Evolutionary conservation across 2,113 vertebrate species (phyloP), one percentile per base, ranked within the genome.

Genomic region (Rhea pennata): DNA sequence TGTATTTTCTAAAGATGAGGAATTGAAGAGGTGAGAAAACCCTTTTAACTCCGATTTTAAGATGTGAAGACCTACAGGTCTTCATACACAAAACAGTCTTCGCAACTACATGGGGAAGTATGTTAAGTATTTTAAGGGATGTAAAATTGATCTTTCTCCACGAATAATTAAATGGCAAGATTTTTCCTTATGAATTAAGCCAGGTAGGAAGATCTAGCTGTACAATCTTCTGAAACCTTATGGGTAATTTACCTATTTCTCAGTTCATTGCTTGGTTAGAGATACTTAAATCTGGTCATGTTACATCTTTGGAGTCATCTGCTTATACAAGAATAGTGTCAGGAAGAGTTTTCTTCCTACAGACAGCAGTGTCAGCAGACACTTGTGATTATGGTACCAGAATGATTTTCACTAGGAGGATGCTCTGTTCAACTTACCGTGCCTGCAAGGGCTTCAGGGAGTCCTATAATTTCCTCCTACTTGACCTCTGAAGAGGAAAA

Each of bases 201-300:
- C 26, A 59, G 20, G 26, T 17, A 83, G 8, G 21, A 12, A 87
- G 29, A 15, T 61, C 4, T 6, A 86, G 59, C 9, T 87, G 6
- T 48, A 88, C 3, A 65, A 21, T 92, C 72, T 94, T 84, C 51
- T 46, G 23, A 88, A 83, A 83, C 83, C 42, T 75, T 29, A 92
- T 29, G 31, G 9, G 40, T 78, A 86, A 56, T 36, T 69, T 48
- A 48, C 5, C 29, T 67, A 75, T 92, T 93, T 94, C 89, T 92
- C 88, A 95, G 58, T 51, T 92, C 76, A 78, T 39, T 90, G 65
- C 51, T 86, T 84, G 75, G 65, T 64, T 92, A 93, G 76, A 92
- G 33, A 76, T 33, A 76, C 13, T 73, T 90, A 96, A 92, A 87
- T 86, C 59, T 71, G 81, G 73, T 74, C 42, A 17, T 10, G 3